Percentiles rank a stretch among this genome's conserved stretches.
Evolutionary conservation across 2,888 invertebrate species (phyloP).

Genomic region (Trissolcus brochymenae): DNA sequence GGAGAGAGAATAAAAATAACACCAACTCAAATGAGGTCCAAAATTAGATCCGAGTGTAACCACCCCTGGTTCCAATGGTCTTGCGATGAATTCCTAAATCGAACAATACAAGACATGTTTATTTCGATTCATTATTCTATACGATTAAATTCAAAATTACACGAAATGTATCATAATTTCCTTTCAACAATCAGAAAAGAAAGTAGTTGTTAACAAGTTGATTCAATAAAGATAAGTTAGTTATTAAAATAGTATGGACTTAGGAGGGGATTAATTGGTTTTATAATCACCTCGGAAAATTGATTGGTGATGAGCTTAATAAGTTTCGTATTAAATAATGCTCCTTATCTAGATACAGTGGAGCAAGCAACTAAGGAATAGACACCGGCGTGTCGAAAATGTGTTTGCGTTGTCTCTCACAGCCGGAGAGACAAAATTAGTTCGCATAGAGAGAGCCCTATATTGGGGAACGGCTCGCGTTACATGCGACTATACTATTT

Average conservation of each 20-base stretch:
- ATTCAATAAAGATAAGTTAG: neutral
- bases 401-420: slow-evolving; percentile 49
- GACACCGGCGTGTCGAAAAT: slow-evolving; percentile 44
- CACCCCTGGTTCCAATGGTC: slow-evolving; percentile 41
- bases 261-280: neutral
- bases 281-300: slow-evolving; percentile 20
- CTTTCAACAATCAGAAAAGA: slow-evolving; percentile 22
- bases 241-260: too few relatives aligned
- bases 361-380: slow-evolving; percentile 49
- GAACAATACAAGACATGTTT: slow-evolving; percentile 22
- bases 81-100: slow-evolving; percentile 28
- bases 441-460: slow-evolving; percentile 70
- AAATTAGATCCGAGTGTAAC: slow-evolving; percentile 58
- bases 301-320: slow-evolving; percentile 16
- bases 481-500: slow-evolving; percentile 67
- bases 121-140: neutral
- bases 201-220: neutral
- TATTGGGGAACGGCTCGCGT: slow-evolving; percentile 74
- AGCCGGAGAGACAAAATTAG: slow-evolving; percentile 68
- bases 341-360: slow-evolving; percentile 34
- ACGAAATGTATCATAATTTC: neutral
- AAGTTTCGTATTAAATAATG: slow-evolving; percentile 11
- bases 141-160: neutral
- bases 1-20: slow-evolving; percentile 63
- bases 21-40: slow-evolving; percentile 51